Percentiles rank a stretch among this genome's conserved stretches.
Conservation (phyloP, 2,797 vertebrate genomes). For the Oophaga sylvatica region DNA sequence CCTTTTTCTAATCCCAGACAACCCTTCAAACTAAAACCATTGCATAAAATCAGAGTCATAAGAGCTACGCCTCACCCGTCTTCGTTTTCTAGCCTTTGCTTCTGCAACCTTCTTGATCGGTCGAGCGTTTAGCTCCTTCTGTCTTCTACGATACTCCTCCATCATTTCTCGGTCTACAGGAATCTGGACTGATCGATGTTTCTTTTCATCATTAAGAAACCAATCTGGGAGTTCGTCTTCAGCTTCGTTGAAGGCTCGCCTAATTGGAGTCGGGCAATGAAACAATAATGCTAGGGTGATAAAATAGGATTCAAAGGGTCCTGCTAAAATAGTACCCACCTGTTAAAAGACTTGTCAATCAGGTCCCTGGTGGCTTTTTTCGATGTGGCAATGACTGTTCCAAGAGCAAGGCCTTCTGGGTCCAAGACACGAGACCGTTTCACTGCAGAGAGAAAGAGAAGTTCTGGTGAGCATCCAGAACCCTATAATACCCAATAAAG, state of each 20-base stretch:
- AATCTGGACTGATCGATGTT: slow-evolving; percentile 83
- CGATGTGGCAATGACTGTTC: slow-evolving; percentile 85
- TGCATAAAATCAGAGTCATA: too few relatives aligned
- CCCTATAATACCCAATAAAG: too few relatives aligned
- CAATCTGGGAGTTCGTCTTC: slow-evolving; percentile 86
- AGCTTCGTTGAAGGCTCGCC: slow-evolving; percentile 85
- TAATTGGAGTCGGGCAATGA: slow-evolving; percentile 61
- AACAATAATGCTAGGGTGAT: neutral
- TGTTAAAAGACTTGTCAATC: slow-evolving; percentile 89
- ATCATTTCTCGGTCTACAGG: slow-evolving; percentile 86
- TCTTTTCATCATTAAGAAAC: slow-evolving; percentile 88
- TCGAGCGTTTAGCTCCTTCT: slow-evolving; percentile 91
- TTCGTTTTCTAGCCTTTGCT: slow-evolving; percentile 94
- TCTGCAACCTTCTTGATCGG: slow-evolving; percentile 95
- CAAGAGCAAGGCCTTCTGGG: slow-evolving; percentile 89
- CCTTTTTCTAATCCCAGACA: too few relatives aligned
- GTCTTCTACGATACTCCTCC: slow-evolving; percentile 88
- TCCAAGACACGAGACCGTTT: slow-evolving; percentile 84
- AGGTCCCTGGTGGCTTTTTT: slow-evolving; percentile 87
- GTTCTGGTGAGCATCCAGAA: too few relatives aligned
- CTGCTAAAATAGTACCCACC: slow-evolving; percentile 69
- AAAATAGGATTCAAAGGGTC: neutral
- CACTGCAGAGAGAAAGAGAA: slow-evolving; percentile 68
- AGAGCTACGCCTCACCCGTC: slow-evolving; percentile 75
- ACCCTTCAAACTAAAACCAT: too few relatives aligned